phyloP scores from a whole-genome alignment of 2,113 vertebrate genomes.

The Oreochromis aureus region DNA sequence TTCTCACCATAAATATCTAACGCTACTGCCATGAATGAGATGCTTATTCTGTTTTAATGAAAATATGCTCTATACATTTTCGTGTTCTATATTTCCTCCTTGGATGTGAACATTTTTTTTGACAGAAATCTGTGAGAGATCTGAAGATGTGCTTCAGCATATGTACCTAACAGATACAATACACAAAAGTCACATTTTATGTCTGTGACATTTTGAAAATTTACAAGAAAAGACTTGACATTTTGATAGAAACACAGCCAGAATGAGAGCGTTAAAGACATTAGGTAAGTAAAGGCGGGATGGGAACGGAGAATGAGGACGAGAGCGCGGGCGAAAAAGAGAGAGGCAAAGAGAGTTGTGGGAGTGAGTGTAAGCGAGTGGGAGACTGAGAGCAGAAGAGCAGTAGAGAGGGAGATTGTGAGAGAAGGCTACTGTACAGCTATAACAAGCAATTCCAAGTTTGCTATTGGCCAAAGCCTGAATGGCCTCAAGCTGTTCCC shows the following conservation, averaged over 20 bases:
- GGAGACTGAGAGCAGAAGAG: conserved; percentile 34
- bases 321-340: not conserved
- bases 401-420: conserved; percentile 3
- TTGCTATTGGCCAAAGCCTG: conserved; percentile 32
- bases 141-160: not conserved
- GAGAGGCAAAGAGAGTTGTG: not conserved
- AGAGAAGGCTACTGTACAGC: conserved; percentile 16
- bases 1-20: not conserved
- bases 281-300: conserved; percentile 13
- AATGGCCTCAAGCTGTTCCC: conserved; percentile 37
- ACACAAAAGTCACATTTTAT: not conserved
- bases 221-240: conserved; percentile 1
- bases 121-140: not conserved
- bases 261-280: not conserved
- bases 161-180: not conserved
- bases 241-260: not conserved
- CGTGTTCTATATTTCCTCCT: not conserved
- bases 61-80: not conserved
- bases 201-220: conserved; percentile 18
- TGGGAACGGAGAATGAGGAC: not conserved
- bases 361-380: conserved; percentile 50
- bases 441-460: conserved; percentile 10
- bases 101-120: not conserved
- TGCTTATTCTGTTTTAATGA: not conserved
- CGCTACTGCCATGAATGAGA: not conserved